Conservation (phyloP, 2,113 vertebrate genomes). For the Macquaria australasica region DNA sequence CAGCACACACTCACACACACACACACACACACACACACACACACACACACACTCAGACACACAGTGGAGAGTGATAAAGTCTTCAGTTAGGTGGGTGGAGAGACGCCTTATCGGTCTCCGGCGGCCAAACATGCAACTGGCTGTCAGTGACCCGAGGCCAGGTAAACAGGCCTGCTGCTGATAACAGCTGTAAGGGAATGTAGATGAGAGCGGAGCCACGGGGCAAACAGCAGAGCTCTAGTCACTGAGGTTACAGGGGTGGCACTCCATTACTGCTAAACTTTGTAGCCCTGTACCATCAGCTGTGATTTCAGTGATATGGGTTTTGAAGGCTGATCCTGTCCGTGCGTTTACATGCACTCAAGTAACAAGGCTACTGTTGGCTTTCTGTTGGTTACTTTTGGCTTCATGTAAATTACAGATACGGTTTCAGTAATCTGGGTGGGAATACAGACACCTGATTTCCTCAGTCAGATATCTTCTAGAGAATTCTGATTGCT, state of each 20-base stretch:
- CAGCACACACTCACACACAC: constrained; percentile 41
- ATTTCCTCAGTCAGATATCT: neutral
- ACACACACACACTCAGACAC: constrained; percentile 31
- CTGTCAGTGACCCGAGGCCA: constrained; percentile 78
- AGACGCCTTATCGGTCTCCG: constrained; percentile 84
- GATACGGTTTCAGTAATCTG: neutral
- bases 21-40: constrained; percentile 18
- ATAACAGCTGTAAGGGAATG: constrained; percentile 65
- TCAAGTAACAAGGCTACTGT: neutral
- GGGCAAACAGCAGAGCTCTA: constrained; percentile 24
- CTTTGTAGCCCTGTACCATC: constrained; percentile 9
- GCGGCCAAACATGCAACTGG: constrained; percentile 73
- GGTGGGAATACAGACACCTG: neutral
- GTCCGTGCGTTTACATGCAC: neutral
- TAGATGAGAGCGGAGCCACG: constrained; percentile 17
- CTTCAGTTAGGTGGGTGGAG: constrained; percentile 83
- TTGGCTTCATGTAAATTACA: neutral
- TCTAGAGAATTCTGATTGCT: neutral
- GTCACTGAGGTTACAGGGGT: constrained; percentile 37
- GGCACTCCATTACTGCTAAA: constrained; percentile 25
- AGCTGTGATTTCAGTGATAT: constrained; percentile 1
- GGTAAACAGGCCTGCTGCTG: constrained; percentile 84
- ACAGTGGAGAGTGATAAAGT: constrained; percentile 85
- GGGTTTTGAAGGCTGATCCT: neutral
- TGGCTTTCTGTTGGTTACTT: neutral